A percentile compares a stretch with the other conserved stretches of the same genome.
phyloP scores from a whole-genome alignment of 2,888 invertebrate species.

The Nemotelus pantherinus region DNA sequence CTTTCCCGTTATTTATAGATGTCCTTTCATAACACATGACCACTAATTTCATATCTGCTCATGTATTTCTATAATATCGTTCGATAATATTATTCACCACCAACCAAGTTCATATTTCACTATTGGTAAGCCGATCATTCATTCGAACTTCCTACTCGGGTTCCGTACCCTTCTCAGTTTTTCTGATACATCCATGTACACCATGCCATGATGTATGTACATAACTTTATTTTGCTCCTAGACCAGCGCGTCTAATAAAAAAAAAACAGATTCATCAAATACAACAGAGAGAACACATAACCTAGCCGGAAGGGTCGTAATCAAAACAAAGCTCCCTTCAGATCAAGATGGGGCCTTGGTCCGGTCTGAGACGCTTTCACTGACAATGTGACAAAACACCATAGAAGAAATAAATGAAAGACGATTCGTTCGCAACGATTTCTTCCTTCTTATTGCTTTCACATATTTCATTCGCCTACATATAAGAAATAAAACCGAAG shows the following conservation, averaged over 20 bases:
- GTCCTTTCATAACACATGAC: conserved; percentile 25
- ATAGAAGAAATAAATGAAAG: no score
- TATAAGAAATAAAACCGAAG: conserved; percentile 11
- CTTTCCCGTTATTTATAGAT: not conserved
- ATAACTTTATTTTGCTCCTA: conserved; percentile 15
- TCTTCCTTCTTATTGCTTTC: no score
- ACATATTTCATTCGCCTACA: not conserved
- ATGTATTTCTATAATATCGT: not conserved
- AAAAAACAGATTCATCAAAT: conserved; percentile 26
- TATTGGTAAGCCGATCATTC: conserved; percentile 33
- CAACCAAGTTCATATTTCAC: conserved; percentile 26
- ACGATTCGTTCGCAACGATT: no score
- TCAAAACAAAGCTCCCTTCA: conserved; percentile 37
- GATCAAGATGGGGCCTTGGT: conserved; percentile 5
- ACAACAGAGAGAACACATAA: not conserved
- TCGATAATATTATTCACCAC: conserved; percentile 24
- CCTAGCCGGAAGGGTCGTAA: conserved; percentile 16
- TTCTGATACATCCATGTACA: not conserved
- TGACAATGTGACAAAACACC: not conserved
- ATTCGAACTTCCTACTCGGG: conserved; percentile 1
- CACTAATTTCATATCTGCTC: not conserved
- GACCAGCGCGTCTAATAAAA: conserved; percentile 8
- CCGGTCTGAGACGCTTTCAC: conserved; percentile 11
- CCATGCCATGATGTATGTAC: not conserved
- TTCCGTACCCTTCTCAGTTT: no score